A percentile compares a stretch with the other conserved stretches of the same genome.
phyloP scores from a whole-genome alignment of 2,113 vertebrate species.

The Pseudorhombus dupliciocellatus region DNA sequence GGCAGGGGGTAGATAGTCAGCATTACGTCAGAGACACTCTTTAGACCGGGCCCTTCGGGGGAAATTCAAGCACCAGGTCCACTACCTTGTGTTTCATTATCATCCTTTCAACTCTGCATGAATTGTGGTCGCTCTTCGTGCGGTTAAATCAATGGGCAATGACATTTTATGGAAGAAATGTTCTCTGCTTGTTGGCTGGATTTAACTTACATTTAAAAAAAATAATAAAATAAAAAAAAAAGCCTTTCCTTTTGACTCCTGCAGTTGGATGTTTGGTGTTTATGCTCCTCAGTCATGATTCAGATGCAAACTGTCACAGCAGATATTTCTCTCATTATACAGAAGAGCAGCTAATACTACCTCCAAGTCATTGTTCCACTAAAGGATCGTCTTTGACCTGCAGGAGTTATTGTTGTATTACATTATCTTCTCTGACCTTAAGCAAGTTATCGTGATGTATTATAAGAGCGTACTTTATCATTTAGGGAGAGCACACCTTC shows the following conservation, averaged over 20 bases:
- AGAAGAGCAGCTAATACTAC: conserved; percentile 1
- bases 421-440: conserved; percentile 32
- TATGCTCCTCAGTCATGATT: neutral
- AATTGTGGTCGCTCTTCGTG: conserved; percentile 46
- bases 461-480: conserved; percentile 32
- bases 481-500: conserved; percentile 55
- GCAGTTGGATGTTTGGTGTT: conserved; percentile 3
- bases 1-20: conserved; percentile 8
- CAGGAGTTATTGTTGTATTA: conserved; percentile 2
- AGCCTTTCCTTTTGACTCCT: conserved; percentile 7
- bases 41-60: neutral
- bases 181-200: conserved; percentile 33
- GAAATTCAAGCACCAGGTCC: conserved; percentile 41
- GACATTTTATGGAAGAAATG: conserved; percentile 47
- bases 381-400: conserved; percentile 28
- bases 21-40: conserved; percentile 17
- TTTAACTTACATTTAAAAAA: conserved; percentile 34
- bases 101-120: conserved; percentile 48
- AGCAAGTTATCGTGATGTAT: conserved; percentile 32
- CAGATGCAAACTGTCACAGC: neutral
- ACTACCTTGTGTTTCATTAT: conserved; percentile 46
- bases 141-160: conserved; percentile 50
- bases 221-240: too few species aligned
- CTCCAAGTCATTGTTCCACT: conserved; percentile 1
- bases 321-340: neutral